A percentile compares a stretch with the other conserved stretches of the same genome.
Conservation (phyloP, 2,888 invertebrate species). For the Rugalucina vietnamica region DNA sequence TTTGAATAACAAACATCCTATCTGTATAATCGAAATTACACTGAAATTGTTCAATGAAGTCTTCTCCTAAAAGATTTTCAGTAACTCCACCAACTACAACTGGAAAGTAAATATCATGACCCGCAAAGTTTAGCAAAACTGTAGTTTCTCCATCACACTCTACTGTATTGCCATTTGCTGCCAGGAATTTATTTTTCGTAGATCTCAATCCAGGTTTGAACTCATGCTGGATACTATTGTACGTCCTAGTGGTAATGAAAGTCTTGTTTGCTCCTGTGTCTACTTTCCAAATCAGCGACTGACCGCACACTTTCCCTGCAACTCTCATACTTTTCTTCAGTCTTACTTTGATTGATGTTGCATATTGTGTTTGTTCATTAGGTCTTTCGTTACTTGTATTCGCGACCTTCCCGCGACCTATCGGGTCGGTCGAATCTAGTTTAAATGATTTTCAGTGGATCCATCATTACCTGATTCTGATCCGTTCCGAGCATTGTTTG, state of each 20-base stretch:
- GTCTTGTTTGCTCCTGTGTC: background rate
- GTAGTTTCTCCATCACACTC: background rate
- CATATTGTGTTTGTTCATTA: background rate
- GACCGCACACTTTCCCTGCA: background rate
- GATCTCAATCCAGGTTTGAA: slow-evolving; percentile 3
- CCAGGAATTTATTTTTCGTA: background rate
- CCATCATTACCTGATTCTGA: background rate
- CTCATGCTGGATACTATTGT: background rate
- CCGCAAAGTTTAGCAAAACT: background rate
- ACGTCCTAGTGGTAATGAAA: background rate
- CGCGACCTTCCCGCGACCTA: background rate
- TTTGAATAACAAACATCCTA: slow-evolving; percentile 8
- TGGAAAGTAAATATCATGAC: slow-evolving; percentile 3
- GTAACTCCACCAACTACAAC: background rate
- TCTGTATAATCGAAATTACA: background rate
- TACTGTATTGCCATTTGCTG: slow-evolving; percentile 1
- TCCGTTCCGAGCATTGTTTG: background rate
- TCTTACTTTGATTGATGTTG: background rate
- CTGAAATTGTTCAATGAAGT: slow-evolving; percentile 12
- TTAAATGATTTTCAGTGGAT: background rate
- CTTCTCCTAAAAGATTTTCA: background rate
- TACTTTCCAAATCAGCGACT: background rate
- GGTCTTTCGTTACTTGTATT: background rate
- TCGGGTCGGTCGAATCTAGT: background rate
- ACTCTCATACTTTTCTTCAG: background rate